A percentile compares a stretch with the other conserved stretches of the same genome.
These are phyloP conservation scores for Thecophora atra DNA, from an alignment of 2,888 invertebrate species.

Conservation along the genomic window DNA sequence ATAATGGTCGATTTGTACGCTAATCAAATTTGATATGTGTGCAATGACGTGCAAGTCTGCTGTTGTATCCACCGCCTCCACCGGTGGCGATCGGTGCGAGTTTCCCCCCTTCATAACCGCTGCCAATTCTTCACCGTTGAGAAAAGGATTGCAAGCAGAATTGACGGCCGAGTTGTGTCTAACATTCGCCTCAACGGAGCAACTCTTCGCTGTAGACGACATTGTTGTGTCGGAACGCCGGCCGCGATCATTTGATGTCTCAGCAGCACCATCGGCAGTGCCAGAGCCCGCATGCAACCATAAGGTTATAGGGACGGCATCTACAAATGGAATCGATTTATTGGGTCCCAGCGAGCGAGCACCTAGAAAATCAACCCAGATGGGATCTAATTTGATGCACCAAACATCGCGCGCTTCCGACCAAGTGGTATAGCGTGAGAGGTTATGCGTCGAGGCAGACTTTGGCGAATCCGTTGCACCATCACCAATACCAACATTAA, in stretches of 20 bases:
- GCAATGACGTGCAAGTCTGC: slow-evolving; percentile 83
- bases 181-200: slow-evolving; percentile 50
- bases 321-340: slow-evolving; percentile 81
- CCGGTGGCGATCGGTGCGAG: slow-evolving; percentile 51
- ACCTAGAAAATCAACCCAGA: slow-evolving; percentile 93
- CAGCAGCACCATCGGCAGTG: slow-evolving; percentile 25
- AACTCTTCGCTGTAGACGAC: slow-evolving; percentile 50
- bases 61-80: slow-evolving; percentile 63
- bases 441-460: slow-evolving; percentile 59
- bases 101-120: slow-evolving; percentile 39
- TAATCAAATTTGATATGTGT: slow-evolving; percentile 84
- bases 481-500: neutral
- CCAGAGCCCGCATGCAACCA: slow-evolving; percentile 73
- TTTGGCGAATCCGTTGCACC: slow-evolving; percentile 48
- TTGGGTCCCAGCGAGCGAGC: slow-evolving; percentile 79
- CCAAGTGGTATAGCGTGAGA: slow-evolving; percentile 73
- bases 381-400: slow-evolving; percentile 87
- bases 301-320: slow-evolving; percentile 86
- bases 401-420: slow-evolving; percentile 88
- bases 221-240: slow-evolving; percentile 43
- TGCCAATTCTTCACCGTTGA: slow-evolving; percentile 56
- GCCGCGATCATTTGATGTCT: slow-evolving; percentile 35
- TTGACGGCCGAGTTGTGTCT: slow-evolving; percentile 43
- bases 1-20: slow-evolving; percentile 92
- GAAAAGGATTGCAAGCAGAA: slow-evolving; percentile 58